These are phyloP conservation scores for Heliconius erato DNA, from an alignment of 2,888 invertebrate genomes.

Conservation along the genomic window DNA sequence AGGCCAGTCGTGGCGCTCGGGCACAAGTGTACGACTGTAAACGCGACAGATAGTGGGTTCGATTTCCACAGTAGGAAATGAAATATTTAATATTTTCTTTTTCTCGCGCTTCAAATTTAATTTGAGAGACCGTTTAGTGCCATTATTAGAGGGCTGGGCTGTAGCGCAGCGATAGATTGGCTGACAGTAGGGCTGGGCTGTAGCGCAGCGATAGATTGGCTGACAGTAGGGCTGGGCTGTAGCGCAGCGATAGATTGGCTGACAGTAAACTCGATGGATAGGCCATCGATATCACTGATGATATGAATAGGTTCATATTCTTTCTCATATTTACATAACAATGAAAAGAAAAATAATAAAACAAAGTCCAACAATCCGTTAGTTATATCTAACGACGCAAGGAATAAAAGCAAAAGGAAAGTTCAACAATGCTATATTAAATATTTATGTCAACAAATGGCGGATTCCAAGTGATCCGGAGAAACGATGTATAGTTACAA, in stretches of 20 bases:
- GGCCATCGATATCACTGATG: too few relatives aligned
- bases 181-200: too few relatives aligned
- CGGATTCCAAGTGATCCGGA: background rate
- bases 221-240: too few relatives aligned
- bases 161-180: too few relatives aligned
- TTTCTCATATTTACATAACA: background rate
- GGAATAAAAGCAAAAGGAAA: conserved; percentile 3
- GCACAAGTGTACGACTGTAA: background rate
- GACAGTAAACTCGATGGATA: too few relatives aligned
- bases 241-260: too few relatives aligned
- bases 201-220: too few relatives aligned
- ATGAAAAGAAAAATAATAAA: background rate
- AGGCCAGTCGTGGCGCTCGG: too few relatives aligned
- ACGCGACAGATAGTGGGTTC: background rate
- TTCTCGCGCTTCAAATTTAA: too few relatives aligned
- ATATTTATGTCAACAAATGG: conserved; percentile 20
- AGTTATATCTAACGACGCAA: conserved; percentile 3
- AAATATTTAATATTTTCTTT: background rate
- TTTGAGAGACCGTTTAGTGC: too few relatives aligned
- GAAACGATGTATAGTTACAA: background rate
- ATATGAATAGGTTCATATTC: background rate
- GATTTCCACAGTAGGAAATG: background rate
- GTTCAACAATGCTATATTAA: conserved; percentile 14
- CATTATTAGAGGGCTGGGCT: too few relatives aligned
- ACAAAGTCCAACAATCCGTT: background rate